phyloP scores from a whole-genome alignment of 2,797 vertebrate species.

The Urophycis tenuis region DNA sequence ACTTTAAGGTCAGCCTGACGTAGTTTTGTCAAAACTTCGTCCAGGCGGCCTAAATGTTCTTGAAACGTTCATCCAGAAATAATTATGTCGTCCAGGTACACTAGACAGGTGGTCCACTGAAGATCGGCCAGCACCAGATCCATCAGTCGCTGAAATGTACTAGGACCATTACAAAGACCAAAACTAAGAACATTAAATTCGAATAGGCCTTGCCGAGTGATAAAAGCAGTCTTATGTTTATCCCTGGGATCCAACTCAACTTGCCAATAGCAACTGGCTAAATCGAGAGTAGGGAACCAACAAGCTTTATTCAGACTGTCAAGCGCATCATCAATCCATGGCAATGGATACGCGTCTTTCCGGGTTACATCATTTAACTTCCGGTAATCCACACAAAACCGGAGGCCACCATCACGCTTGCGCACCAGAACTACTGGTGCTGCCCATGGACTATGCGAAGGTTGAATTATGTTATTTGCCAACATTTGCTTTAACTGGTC shows the following conservation, averaged over 20 bases:
- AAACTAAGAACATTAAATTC: slow-evolving; percentile 2
- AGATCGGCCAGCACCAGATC: background rate
- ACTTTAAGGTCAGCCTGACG: slow-evolving; percentile 5
- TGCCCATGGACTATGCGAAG: slow-evolving; percentile 13
- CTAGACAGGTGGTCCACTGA: background rate
- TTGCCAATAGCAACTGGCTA: background rate
- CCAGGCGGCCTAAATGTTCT: background rate
- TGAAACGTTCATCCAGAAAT: background rate
- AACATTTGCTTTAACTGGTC: slow-evolving; percentile 11
- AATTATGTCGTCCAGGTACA: background rate
- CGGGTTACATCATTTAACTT: slow-evolving; percentile 10
- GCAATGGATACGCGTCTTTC: slow-evolving; percentile 4
- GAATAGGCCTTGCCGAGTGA: background rate
- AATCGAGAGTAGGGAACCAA: slow-evolving; percentile 13
- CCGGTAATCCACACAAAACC: slow-evolving; percentile 11
- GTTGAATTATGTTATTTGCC: slow-evolving; percentile 9
- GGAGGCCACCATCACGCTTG: slow-evolving; percentile 17
- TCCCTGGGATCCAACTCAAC: background rate
- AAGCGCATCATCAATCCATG: slow-evolving; percentile 11
- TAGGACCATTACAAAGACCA: slow-evolving; percentile 1
- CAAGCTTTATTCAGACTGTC: background rate
- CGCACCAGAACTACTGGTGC: slow-evolving; percentile 15
- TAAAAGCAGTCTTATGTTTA: background rate
- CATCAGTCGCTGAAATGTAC: background rate
- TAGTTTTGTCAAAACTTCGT: background rate